These are phyloP conservation scores for Onchidella celtica DNA, from an alignment of 2,888 invertebrate genomes.

Conservation along the genomic window DNA sequence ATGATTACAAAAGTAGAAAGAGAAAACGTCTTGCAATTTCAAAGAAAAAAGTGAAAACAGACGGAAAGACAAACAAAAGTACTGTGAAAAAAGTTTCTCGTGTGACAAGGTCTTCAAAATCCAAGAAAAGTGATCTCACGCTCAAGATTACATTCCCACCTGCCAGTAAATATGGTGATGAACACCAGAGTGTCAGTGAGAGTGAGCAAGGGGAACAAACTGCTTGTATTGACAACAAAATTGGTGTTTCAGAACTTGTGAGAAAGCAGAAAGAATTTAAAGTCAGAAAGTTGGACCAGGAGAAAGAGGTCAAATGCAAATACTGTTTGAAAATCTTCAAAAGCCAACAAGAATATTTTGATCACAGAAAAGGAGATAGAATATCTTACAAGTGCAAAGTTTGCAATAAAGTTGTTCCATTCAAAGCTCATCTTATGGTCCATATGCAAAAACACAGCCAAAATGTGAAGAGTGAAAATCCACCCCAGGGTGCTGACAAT, in stretches of 20 bases:
- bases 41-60: no score
- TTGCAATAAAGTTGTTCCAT: conserved; percentile 26
- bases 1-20: not conserved
- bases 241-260: no score
- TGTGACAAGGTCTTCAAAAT: no score
- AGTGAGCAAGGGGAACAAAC: no score
- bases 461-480: not conserved
- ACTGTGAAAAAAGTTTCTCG: no score
- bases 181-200: no score
- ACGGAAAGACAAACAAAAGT: no score
- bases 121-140: no score
- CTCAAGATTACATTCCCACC: no score
- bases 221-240: no score
- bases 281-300: conserved; percentile 30
- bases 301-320: conserved; percentile 33
- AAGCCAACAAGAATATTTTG: conserved; percentile 32
- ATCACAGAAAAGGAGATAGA: conserved; percentile 31
- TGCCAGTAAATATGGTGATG: no score
- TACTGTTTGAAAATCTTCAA: conserved; percentile 5
- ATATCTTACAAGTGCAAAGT: conserved; percentile 20
- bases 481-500: not conserved
- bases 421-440: conserved; percentile 37
- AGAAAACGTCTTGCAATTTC: no score
- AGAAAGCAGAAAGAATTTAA: not conserved
- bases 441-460: conserved; percentile 20